Evolutionary conservation across 30 jellyfish, hydroid and myxozoan species (phyloP), one percentile per base, ranked within the genome.

Genomic region (Aurelia sp.): DNA sequence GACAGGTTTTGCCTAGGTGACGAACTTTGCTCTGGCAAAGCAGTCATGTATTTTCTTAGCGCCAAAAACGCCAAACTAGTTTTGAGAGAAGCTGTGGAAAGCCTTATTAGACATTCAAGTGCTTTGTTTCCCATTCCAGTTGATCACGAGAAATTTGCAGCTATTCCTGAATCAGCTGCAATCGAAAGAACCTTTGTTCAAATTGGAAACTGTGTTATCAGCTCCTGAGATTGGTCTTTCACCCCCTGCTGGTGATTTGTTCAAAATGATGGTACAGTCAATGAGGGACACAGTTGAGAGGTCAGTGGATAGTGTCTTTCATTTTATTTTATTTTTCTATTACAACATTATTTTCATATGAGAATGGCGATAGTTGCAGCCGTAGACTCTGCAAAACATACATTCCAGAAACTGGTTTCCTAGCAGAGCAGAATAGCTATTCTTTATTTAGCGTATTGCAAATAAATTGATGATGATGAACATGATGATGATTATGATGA

Each of bases 201-300:
- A 95, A 81, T 72, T 95, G 64, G 99, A 95, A 87, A 95, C 99
- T 31, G 98, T 95, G 15, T 78, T 95, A 61, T 95, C 99, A 13
- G 97, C 97, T 7, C 99, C 99, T 0, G 99, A 94, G 59, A 94
- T 94, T 27, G 92, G 94, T 63, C 84, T 94, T 48, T 81, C 96
- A 8, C 99, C 99, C 47, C 86, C 99, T 9, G 99, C 97, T 27
- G 91, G 95, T 22, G 99, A 94, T 31, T 60, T 89, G 63, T 90
- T 88, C 44, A 90, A 94, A 22, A 75, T 88, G 94, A 65, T 89
- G 94, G 76, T 91, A 73, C 97, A 84, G 57, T 91, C 94, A 27
- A 96, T 87, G 40, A 82, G 99, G 67, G 99, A 94, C 41, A 88
- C 97, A 8, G 97, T 94, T 17, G 99, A 94, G 73, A 77, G 99